Evolutionary conservation across 1,140 invertebrate genomes (phyloP).

Genomic region (Dendrolimus punctatus): DNA sequence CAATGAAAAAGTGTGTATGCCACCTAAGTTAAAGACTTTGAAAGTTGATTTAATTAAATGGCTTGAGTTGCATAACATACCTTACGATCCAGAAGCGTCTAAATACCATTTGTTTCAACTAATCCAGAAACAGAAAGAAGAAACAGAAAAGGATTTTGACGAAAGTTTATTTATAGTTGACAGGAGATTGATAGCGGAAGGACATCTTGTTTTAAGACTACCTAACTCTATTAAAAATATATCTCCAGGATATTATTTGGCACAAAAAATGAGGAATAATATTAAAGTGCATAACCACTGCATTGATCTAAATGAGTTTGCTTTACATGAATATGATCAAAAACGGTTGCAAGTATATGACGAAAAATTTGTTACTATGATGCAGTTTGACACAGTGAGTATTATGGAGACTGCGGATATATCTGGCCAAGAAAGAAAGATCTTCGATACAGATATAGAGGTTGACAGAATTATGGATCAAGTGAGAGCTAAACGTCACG

Average conservation of each 20-base stretch:
- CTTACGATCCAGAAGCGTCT: conserved; percentile 17
- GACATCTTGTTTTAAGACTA: conserved; percentile 18
- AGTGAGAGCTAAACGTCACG: conserved; percentile 1
- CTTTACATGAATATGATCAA: no score
- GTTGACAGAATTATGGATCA: conserved; percentile 1
- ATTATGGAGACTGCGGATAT: neutral
- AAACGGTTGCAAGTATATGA: no score
- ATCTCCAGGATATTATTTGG: conserved; percentile 7
- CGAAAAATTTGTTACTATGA: no score
- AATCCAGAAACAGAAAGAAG: conserved; percentile 3
- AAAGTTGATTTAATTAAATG: conserved; percentile 28
- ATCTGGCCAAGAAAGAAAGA: neutral
- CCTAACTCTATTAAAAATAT: conserved; percentile 24
- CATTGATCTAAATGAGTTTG: neutral
- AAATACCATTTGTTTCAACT: conserved; percentile 24
- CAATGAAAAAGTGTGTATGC: conserved; percentile 5
- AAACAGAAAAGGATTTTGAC: conserved; percentile 15
- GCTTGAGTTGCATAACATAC: conserved; percentile 23
- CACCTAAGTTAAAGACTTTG: conserved; percentile 18
- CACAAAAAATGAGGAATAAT: neutral
- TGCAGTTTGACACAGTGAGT: no score
- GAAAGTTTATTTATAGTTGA: conserved; percentile 21
- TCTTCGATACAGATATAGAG: neutral
- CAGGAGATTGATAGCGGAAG: conserved; percentile 13
- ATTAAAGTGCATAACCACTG: neutral